Conservation (phyloP, 1,140 invertebrate genomes). For the Teleopsis dalmanni region DNA sequence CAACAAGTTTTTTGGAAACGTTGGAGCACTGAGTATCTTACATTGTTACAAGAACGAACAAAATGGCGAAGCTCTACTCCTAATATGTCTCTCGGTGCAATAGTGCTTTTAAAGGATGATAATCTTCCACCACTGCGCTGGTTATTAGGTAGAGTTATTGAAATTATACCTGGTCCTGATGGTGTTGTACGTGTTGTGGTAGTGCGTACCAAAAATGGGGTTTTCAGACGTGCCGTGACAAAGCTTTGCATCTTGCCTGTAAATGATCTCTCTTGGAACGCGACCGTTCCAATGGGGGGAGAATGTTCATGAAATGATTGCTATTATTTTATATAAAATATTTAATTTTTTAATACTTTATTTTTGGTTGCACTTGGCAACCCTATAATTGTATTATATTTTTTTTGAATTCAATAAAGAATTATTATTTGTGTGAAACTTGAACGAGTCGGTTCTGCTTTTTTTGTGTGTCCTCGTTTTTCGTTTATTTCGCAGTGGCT, state of each 20-base stretch:
- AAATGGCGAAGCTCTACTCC: slow-evolving; percentile 7
- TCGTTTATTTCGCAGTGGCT: no score
- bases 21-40: neutral
- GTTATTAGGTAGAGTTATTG: slow-evolving; percentile 10
- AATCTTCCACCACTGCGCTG: slow-evolving; percentile 36
- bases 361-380: no score
- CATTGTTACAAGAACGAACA: neutral
- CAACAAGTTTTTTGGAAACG: slow-evolving; percentile 6
- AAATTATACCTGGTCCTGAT: slow-evolving; percentile 1
- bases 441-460: no score
- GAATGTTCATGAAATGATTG: slow-evolving; percentile 7
- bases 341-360: no score
- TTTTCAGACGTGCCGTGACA: neutral
- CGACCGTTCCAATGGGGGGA: slow-evolving; percentile 6
- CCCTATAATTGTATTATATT: no score
- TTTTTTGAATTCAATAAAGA: no score
- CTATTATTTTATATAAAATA: no score
- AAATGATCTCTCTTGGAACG: neutral
- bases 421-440: no score
- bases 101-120: slow-evolving; percentile 36
- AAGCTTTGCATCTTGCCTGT: slow-evolving; percentile 6
- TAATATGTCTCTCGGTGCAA: neutral
- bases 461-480: no score
- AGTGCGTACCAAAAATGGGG: neutral
- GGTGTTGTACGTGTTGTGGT: slow-evolving; percentile 1